Base-by-base conservation (phyloP, 2,888 invertebrate species). In the Syrista parreyssii region DNA sequence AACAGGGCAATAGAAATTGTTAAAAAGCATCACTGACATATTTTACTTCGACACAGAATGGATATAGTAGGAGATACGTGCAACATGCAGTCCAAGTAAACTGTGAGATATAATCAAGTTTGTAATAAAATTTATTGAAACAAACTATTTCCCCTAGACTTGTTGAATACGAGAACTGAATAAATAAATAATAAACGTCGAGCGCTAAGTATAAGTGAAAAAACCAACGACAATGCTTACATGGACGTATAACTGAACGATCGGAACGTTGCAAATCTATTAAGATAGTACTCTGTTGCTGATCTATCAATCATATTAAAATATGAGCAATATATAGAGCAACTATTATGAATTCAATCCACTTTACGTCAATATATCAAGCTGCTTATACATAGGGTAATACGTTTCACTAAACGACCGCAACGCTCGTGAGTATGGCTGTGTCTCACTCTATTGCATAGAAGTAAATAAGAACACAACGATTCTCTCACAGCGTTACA, bases 1-100 rank as follows among this genome's bases (percentile, higher is more conserved):
- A 82, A 87, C 68, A 86, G 81, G 79, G 88, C 88, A n/a, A 81
- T 89, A 40, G 83, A 88, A 74, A 82, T 84, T 11, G 82, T 79
- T 11, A 86, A 84, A 71, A 81, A 79, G 74, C 34, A 30, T 15
- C 72, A 34, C 72, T 78, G 36, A 33, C 68, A 1, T 30, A 73
- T 11, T 34, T n/a, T 34, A 11, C 72, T 72, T 31, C 36, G 12
- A 12, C 71, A n/a, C 12, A 32, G 71, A 23, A 32, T 71, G 71
- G 35, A 34, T 76, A 31, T 12, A 23, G 4, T 74, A 9, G 23
- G n/a, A 74, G 30, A 30, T 11, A 55, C 12, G 71, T 31, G 71
- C 71, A 71, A 71, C 12, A 31, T 31, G 71, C 71, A 71, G 31
- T 71, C 71, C 23, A 15, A 55, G 9, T 6, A 55, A 55, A 55